A percentile compares a stretch with the other conserved stretches of the same genome.
Evolutionary conservation across 2,797 vertebrate species (phyloP).

Genomic region (Tachyglossus aculeatus): DNA sequence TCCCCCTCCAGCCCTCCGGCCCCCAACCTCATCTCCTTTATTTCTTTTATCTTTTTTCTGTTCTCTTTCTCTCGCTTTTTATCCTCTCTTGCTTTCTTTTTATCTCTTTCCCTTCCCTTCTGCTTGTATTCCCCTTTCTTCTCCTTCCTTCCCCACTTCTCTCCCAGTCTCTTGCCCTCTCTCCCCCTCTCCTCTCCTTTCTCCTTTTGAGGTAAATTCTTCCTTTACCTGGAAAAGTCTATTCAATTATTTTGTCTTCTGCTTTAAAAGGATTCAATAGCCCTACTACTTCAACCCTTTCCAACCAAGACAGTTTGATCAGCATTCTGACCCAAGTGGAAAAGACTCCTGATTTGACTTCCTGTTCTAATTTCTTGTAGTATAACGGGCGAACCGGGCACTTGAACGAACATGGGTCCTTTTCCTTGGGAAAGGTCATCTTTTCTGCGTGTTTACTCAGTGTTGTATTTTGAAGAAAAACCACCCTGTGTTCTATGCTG

Average conservation of each 20-base stretch:
- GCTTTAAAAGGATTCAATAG: background rate
- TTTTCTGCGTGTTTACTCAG: background rate
- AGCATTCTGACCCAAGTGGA: no score
- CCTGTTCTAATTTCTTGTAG: no score
- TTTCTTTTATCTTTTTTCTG: background rate
- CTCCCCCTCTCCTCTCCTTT: fast-evolving
- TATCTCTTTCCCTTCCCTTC: no score
- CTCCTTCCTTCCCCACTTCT: no score
- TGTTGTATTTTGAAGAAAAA: background rate
- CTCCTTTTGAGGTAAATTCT: background rate
- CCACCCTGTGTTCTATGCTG: no score
- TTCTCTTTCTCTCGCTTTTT: no score
- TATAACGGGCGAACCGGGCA: no score
- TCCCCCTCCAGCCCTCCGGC: fast-evolving
- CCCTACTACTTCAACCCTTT: background rate
- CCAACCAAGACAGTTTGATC: background rate
- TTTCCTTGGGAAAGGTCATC: background rate
- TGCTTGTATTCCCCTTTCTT: no score
- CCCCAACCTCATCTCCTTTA: background rate
- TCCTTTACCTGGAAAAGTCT: background rate
- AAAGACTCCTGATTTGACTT: no score
- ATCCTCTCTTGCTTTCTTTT: no score
- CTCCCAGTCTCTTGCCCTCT: background rate
- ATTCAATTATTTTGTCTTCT: no score
- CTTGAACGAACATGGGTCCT: no score